Evolutionary conservation across 1,140 invertebrate species (phyloP).

Genomic region (Microvelia longipes): DNA sequence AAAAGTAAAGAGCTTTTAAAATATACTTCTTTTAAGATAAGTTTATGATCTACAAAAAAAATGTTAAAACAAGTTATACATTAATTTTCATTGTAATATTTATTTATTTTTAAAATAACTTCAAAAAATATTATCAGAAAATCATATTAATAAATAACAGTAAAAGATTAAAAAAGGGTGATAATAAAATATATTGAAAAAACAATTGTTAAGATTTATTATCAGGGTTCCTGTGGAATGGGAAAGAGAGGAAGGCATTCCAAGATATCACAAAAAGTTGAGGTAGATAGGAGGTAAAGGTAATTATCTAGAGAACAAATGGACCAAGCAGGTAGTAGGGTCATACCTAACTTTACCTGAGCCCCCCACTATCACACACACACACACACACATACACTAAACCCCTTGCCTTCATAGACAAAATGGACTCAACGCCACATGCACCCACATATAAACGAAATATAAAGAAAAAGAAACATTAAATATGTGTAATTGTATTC

Average conservation of each 20-base stretch:
- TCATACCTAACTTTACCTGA: background rate
- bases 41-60: too few relatives aligned
- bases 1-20: too few relatives aligned
- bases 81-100: too few relatives aligned
- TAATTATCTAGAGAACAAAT: background rate
- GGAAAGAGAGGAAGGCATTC: background rate
- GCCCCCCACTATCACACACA: background rate
- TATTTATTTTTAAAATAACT: too few relatives aligned
- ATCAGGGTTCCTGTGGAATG: background rate
- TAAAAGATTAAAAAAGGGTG: background rate
- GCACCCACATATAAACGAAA: too few relatives aligned
- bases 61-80: too few relatives aligned
- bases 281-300: background rate
- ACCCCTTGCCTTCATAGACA: background rate
- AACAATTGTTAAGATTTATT: background rate
- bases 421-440: too few relatives aligned
- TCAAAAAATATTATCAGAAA: too few relatives aligned
- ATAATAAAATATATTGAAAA: background rate
- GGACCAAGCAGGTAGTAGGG: background rate
- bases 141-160: background rate
- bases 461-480: too few relatives aligned
- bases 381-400: too few relatives aligned
- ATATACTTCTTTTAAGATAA: too few relatives aligned
- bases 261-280: conserved; percentile 2
- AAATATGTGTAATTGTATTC: too few relatives aligned